Base-by-base conservation (phyloP, 2,113 vertebrate genomes). In the Corvus cornix region DNA sequence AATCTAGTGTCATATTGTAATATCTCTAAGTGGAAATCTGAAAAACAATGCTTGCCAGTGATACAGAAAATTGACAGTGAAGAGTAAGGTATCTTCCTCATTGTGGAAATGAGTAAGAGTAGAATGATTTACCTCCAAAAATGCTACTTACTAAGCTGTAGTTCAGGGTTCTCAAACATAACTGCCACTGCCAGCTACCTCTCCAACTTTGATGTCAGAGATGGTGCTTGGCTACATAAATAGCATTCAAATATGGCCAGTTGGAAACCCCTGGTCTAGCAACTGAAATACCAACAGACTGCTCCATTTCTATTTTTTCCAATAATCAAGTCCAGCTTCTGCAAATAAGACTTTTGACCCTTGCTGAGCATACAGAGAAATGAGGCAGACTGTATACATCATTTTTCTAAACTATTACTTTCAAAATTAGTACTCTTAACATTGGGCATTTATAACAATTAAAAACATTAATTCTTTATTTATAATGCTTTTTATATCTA, bases 371-470 rank as follows among this genome's bases (percentile, higher is more conserved):
- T 16, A 60, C 7, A 74, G 22, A 85, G 22, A 87, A 79, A 52
- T 14, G 3, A 79, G 44, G 41, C 16, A 56, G n/a, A 51, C 15
- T 20, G 1, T 18, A 20, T 1, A 26, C 0, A 0, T 16, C 0
- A 2, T 26, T 85, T 49, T 73, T 62, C 51, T 73, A 28, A 80
- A 56, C 22, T n/a, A 37, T 16, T 83, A 86, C 7, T 19, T 88
- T 60, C 33, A 56, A 87, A 83, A 90, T 64, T 16, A 75, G 19
- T 26, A 88, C 6, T 48, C 3, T 52, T 62, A 56, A 52, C 15
- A 64, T 6, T 39, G 9, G 7, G 9, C 17, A 77, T 72, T 63
- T 60, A 7, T n/a, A 89, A 55, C 19, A 68, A 67, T 27, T 68
- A 52, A 69, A 95, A 82, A 56, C 8, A 81, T 3, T 55, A 1